These are phyloP conservation scores for Malthinus flaveolus DNA, from an alignment of 2,888 invertebrate species.

Conservation along the genomic window DNA sequence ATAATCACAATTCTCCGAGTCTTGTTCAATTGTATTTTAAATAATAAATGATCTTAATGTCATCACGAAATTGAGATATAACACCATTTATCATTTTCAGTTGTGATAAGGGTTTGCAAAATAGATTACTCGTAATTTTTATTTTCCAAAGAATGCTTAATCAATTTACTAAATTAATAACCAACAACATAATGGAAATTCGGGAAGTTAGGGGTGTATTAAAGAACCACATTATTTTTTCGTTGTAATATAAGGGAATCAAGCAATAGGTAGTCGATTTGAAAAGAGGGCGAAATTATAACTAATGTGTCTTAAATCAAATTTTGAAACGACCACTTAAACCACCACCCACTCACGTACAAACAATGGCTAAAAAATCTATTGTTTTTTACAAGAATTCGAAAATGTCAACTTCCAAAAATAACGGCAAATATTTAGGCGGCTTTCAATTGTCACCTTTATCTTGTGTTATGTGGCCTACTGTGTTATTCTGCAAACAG, in stretches of 20 bases:
- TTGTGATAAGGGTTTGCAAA: conserved; percentile 10
- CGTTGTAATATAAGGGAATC: too few relatives aligned
- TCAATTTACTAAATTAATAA: conserved; percentile 10
- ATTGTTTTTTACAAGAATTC: conserved; percentile 9
- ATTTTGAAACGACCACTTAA: neutral
- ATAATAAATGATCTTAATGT: conserved; percentile 33
- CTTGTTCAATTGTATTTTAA: conserved; percentile 20
- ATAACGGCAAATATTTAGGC: conserved; percentile 21
- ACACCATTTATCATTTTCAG: conserved; percentile 31
- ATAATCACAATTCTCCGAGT: conserved; percentile 19
- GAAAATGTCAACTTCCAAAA: conserved; percentile 14
- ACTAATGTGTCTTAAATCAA: neutral
- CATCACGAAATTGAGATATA: conserved; percentile 34
- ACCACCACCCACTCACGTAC: neutral
- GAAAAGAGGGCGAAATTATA: neutral
- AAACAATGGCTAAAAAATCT: conserved; percentile 5
- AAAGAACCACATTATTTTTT: neutral
- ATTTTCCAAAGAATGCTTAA: conserved; percentile 11
- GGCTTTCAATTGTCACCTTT: conserved; percentile 28
- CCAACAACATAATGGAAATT: too few relatives aligned
- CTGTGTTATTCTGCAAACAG: conserved; percentile 25
- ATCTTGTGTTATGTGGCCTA: conserved; percentile 21
- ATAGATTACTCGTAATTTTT: conserved; percentile 22
- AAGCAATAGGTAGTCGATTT: neutral
- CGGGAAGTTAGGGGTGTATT: too few relatives aligned